These are phyloP conservation scores for Cyclura pinguis DNA, from an alignment of 2,797 vertebrate species.

Conservation along the genomic window DNA sequence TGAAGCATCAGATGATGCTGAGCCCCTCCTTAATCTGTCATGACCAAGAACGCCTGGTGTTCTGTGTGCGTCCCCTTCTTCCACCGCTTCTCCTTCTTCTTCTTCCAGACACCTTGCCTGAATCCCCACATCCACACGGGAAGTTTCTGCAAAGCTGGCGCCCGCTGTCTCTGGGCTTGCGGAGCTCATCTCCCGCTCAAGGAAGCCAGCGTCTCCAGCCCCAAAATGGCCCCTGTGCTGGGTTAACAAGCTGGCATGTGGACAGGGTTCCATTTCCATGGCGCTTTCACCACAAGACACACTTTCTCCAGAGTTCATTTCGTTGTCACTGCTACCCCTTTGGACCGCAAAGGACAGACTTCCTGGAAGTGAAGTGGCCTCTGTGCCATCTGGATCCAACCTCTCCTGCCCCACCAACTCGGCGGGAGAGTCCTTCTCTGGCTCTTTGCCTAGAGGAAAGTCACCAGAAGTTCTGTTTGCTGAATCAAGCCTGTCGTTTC, in stretches of 20 bases:
- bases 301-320: neutral
- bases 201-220: fast-evolving
- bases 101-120: neutral
- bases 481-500: neutral
- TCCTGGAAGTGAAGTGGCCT: neutral
- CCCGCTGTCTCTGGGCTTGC: neutral
- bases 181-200: neutral
- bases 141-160: neutral
- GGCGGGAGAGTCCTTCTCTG: neutral
- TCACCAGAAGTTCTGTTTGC: too few relatives aligned
- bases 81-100: neutral
- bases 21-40: fast-evolving
- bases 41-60: neutral
- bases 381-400: too few relatives aligned
- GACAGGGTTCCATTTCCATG: neutral
- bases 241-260: too few relatives aligned
- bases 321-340: too few relatives aligned
- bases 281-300: neutral
- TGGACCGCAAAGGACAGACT: neutral
- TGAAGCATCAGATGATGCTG: fast-evolving
- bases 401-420: neutral
- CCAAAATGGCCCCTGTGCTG: neutral
- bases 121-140: neutral
- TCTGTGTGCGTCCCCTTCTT: too few relatives aligned
- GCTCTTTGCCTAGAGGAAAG: neutral